Percentiles rank a stretch among this genome's conserved stretches.
phyloP scores from a whole-genome alignment of 2,888 invertebrate genomes.

The Drosophila buzzatii region DNA sequence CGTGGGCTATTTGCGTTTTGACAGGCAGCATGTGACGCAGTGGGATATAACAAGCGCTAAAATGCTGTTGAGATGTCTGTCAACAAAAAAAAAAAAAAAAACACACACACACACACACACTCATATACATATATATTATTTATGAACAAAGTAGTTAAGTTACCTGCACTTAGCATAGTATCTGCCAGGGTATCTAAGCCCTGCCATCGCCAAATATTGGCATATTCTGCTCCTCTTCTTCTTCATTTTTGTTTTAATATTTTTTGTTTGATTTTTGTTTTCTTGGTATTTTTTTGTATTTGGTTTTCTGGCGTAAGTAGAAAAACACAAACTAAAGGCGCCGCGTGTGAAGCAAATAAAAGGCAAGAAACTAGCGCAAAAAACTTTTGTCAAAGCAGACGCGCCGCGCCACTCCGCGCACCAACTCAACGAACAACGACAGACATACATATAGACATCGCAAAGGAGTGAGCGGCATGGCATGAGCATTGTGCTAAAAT shows the following conservation, averaged over 20 bases:
- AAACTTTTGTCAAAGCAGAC: conserved; percentile 60
- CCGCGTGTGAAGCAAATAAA: conserved; percentile 64
- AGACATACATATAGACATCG: conserved; percentile 4
- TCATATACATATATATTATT: background rate
- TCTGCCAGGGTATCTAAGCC: background rate
- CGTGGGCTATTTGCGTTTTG: background rate
- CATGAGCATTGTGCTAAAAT: conserved; percentile 19
- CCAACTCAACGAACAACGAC: conserved; percentile 11
- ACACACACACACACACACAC: background rate
- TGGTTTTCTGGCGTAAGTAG: conserved; percentile 15
- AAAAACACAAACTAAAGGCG: conserved; percentile 49
- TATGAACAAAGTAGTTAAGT: background rate
- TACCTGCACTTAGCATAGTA: background rate
- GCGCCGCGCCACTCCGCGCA: conserved; percentile 2
- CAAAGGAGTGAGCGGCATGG: background rate
- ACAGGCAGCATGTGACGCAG: background rate
- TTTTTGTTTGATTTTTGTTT: conserved; percentile 21
- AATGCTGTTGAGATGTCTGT: no score
- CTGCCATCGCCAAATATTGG: background rate
- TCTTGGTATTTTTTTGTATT: conserved; percentile 21
- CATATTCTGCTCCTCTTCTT: background rate
- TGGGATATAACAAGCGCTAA: background rate
- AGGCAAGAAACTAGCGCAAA: conserved; percentile 70
- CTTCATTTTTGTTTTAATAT: conserved; percentile 1
- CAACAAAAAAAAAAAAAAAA: no score